Conservation (phyloP, 2,888 invertebrate genomes). For the Acleris cristana region DNA sequence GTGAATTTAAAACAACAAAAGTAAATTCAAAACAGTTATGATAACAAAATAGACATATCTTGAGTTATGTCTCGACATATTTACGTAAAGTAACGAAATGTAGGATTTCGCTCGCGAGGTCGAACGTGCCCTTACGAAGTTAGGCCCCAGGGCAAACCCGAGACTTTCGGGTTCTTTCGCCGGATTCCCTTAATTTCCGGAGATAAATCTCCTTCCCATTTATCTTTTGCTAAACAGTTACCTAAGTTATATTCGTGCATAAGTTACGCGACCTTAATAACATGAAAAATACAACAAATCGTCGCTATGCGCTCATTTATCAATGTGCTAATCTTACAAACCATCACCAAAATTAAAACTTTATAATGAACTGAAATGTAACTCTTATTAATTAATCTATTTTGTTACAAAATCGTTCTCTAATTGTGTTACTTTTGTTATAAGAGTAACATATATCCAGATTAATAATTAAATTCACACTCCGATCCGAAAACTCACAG, state of each 20-base stretch:
- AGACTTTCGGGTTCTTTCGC: slow-evolving; percentile 36
- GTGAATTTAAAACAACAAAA: too few relatives aligned
- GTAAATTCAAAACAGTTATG: not conserved
- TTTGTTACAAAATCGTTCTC: too few relatives aligned
- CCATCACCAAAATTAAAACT: not conserved
- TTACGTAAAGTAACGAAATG: slow-evolving; percentile 4
- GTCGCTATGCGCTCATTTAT: not conserved
- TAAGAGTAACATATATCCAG: too few relatives aligned
- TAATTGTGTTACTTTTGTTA: too few relatives aligned
- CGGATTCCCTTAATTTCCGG: slow-evolving; percentile 36
- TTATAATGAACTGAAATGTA: too few relatives aligned
- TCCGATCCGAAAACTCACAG: too few relatives aligned
- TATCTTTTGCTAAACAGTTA: slow-evolving; percentile 32
- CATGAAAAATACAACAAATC: not conserved
- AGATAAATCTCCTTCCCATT: slow-evolving; percentile 35
- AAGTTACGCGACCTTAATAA: slow-evolving; percentile 24
- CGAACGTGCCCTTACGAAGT: slow-evolving; percentile 8
- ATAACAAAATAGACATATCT: not conserved
- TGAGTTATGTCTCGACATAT: not conserved
- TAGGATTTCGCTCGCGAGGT: slow-evolving; percentile 16
- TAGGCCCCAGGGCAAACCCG: slow-evolving; percentile 22
- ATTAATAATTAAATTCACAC: too few relatives aligned
- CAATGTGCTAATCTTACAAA: not conserved
- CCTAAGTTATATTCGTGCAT: slow-evolving; percentile 22
- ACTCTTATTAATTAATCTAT: too few relatives aligned